A percentile compares a stretch with the other conserved stretches of the same genome.
phyloP scores from a whole-genome alignment of 1,140 invertebrate species.

The fruit fly (Drosophila melanogaster) region DNA sequence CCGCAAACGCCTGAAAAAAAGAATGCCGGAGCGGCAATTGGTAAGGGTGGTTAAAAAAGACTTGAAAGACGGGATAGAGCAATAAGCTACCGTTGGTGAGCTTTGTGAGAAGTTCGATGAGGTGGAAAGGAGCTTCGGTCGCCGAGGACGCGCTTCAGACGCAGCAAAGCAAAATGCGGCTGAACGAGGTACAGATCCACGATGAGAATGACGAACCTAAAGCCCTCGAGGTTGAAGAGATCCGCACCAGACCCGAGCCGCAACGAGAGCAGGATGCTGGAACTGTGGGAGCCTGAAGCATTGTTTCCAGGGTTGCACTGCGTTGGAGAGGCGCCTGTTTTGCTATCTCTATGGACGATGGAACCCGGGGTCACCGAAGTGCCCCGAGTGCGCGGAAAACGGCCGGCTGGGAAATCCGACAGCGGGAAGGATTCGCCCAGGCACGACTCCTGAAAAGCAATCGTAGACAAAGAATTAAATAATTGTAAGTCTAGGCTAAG shows the following conservation, averaged over 20 bases:
- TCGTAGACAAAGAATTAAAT: not conserved
- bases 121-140: not conserved
- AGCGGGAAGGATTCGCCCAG: not conserved
- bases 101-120: not conserved
- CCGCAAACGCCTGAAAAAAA: not conserved
- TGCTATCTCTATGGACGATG: no score
- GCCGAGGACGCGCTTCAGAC: not conserved
- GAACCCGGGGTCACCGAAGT: no score
- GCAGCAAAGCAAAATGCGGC: not conserved
- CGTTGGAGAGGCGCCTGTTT: no score
- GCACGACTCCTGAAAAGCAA: not conserved
- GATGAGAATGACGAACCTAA: no score
- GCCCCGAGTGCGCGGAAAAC: not conserved
- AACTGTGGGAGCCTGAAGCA: no score
- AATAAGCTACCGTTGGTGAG: not conserved
- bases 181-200: not conserved
- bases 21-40: not conserved
- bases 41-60: not conserved
- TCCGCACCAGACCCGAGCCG: no score
- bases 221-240: no score
- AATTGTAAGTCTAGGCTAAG: not conserved
- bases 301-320: no score
- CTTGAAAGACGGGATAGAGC: not conserved
- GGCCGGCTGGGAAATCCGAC: not conserved
- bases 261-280: no score